A percentile compares a stretch with the other conserved stretches of the same genome.
These are phyloP conservation scores for Drosophila kurseongensis DNA, from an alignment of 1,140 invertebrate species.

Conservation along the genomic window DNA sequence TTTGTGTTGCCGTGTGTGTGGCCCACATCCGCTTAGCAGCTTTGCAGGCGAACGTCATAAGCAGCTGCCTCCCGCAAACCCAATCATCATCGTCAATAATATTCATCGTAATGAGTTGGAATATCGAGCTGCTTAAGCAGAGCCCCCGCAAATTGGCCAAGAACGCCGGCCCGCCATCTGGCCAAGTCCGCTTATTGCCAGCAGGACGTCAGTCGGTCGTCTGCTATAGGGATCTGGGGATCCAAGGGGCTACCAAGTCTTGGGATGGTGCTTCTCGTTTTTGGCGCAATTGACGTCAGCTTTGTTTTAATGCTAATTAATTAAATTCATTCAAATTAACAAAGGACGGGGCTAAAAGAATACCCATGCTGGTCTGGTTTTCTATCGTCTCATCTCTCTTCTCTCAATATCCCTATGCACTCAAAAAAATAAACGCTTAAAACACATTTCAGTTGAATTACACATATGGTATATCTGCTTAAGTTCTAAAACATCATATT, in stretches of 20 bases:
- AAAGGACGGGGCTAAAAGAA: conserved; percentile 37
- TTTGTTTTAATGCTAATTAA: conserved; percentile 81
- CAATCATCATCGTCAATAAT: conserved; percentile 62
- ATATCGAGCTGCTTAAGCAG: conserved; percentile 62
- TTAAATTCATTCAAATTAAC: conserved; percentile 79
- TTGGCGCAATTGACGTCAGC: conserved; percentile 68
- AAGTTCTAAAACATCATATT: too few species aligned
- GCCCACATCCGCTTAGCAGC: conserved; percentile 67
- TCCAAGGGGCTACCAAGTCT: neutral
- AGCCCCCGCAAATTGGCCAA: conserved; percentile 60
- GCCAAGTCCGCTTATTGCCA: conserved; percentile 31
- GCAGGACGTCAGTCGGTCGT: conserved; percentile 25
- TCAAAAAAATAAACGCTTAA: neutral
- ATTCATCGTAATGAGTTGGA: conserved; percentile 68
- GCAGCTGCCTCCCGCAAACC: conserved; percentile 41
- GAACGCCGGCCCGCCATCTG: conserved; percentile 40
- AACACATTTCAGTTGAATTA: neutral
- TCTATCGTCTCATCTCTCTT: neutral
- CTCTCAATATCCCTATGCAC: conserved; percentile 5
- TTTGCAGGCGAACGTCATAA: conserved; percentile 60
- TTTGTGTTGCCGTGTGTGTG: conserved; percentile 19
- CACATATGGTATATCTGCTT: too few species aligned
- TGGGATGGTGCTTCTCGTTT: conserved; percentile 17
- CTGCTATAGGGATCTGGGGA: conserved; percentile 5
- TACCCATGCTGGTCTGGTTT: conserved; percentile 19